Evolutionary conservation across 2,888 invertebrate genomes (phyloP).

Genomic region (Diarsia dahlii): DNA sequence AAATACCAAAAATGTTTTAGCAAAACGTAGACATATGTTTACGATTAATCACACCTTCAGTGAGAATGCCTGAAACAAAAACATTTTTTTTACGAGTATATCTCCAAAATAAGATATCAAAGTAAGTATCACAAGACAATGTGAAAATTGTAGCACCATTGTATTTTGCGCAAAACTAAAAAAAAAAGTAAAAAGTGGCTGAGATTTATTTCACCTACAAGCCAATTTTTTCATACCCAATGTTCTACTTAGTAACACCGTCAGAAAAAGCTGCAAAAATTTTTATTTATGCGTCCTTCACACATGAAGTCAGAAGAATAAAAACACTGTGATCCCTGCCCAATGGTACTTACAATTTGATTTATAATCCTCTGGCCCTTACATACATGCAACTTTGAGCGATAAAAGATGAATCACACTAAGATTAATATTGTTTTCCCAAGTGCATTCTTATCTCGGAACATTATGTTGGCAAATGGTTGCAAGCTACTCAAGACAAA

Average conservation of each 20-base stretch:
- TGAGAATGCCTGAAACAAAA: background rate
- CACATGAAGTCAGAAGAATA: slow-evolving; percentile 48
- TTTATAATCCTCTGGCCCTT: slow-evolving; percentile 78
- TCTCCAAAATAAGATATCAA: background rate
- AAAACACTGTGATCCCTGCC: slow-evolving; percentile 67
- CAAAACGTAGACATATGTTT: background rate
- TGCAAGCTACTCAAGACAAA: slow-evolving; percentile 74
- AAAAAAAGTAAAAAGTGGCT: no score
- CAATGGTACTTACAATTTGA: slow-evolving; percentile 75
- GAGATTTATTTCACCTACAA: background rate
- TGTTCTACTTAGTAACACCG: slow-evolving; percentile 13
- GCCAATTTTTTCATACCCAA: slow-evolving; percentile 1
- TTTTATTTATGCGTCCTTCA: slow-evolving; percentile 58
- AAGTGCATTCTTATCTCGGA: slow-evolving; percentile 77
- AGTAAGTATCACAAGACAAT: background rate
- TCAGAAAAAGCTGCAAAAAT: slow-evolving; percentile 42
- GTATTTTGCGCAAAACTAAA: background rate
- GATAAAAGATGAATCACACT: slow-evolving; percentile 86
- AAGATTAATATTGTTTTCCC: slow-evolving; percentile 84
- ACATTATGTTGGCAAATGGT: slow-evolving; percentile 85
- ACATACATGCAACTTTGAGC: slow-evolving; percentile 82
- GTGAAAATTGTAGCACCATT: background rate
- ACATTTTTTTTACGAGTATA: background rate
- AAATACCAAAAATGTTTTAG: background rate
- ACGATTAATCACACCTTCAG: background rate